Base-by-base conservation (phyloP, 2,113 vertebrate genomes). In the Bungarus multicinctus region DNA sequence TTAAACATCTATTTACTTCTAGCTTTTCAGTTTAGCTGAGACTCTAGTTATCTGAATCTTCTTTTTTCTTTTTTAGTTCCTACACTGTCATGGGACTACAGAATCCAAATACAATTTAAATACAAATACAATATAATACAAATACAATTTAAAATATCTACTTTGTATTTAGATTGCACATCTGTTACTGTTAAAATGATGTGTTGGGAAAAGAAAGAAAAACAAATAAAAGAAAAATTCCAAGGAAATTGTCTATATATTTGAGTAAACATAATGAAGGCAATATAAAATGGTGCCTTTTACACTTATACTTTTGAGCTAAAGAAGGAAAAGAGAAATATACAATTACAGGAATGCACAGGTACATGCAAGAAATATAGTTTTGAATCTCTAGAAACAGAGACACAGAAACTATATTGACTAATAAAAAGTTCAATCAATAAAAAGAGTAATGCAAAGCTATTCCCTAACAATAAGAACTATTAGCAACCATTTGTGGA, bases 281-380 rank as follows among this genome's bases (percentile, higher is more conserved):
- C 55, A 74, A 34, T 74, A 18, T 34, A 74, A 85, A 8, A 4
- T 53, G 22, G 2, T 22, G 20, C 23, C 2, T 43, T 45, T 53
- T 94, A 89, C 87, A 95, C 87, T 92, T 86, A 91, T 91, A 9
- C 53, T 93, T 90, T 90, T 14, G 10, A 8, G n/a, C 5, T 45
- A n/a, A 50, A 50, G 52, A 90, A 89, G 39, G 43, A 25, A 45
- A 25, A 12, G n/a, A 81, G 2, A 22, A 25, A 11, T 74, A 34
- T n/a, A 53, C 52, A 87, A 52, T 16, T 14, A 12, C 34, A 45
- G 23, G 18, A 92, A 93, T 52, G 91, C 96, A 50, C 90, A 93
- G 90, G 92, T 85, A 54, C 91, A 27, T 74, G 64, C 64, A 74
- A 74, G 30, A 90, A 60, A 92, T 87, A 54, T 2, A 45, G 45